Base-by-base conservation (phyloP, 2,797 vertebrate genomes). In the Pangasius djambal region DNA sequence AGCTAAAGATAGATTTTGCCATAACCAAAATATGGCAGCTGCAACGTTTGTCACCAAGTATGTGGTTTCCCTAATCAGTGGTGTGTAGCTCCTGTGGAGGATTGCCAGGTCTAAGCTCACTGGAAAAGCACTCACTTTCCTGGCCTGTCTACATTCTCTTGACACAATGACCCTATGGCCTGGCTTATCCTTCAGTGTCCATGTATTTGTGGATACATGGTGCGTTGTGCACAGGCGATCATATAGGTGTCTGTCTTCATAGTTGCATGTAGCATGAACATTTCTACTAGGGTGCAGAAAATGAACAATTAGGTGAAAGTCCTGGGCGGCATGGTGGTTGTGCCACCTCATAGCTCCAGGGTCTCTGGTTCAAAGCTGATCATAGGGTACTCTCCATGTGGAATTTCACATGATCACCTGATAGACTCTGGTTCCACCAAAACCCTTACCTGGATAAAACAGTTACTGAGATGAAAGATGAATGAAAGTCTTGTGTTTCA, bases 1-100 rank as follows among this genome's bases (percentile, higher is more conserved):
- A 83, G 86, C 94, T 96, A 94, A 95, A 95, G 88, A 94, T 95
- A 95, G 90, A 92, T 89, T 87, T 89, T 89, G 89, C 89, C 77
- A 90, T 85, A 83, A 90, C 86, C 89, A 75, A 93, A 94, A 91
- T 89, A 88, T 93, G 92, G 91, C 93, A 94, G 90, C 89, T 87
- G 89, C 91, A 93, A 90, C 86, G 31, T 93, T 91, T 91, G 91
- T 93, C 91, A 91, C 90, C 87, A 88, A 90, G 86, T 90, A 91
- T 94, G 93, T 91, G 93, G 93, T 94, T 95, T 95, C 91, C 92
- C 92, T 92, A 92, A 94, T 92, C 89, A 90, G 90, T 91, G 89
- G 89, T 89, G 91, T 90, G 89, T 92, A 90, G 91, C 88, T 92
- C 88, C 88, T 88, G 89, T 88, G 81, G 86, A 92, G 77, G 86